Evolutionary conservation across 23 tunicate species (phyloP), one percentile per base, ranked within the genome.

Genomic region (Styela plicata): DNA sequence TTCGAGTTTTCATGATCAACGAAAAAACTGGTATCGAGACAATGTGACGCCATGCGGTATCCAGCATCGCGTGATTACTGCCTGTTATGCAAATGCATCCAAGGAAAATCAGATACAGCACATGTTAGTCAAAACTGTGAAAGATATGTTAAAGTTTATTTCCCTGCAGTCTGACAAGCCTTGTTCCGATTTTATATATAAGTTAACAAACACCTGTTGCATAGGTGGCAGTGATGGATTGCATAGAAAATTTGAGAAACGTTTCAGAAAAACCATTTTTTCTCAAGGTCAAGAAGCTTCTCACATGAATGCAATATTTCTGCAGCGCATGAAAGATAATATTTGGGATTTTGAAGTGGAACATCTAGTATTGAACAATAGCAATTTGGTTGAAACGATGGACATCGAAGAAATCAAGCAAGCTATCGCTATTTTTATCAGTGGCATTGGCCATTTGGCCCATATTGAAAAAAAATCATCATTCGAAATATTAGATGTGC

Each of bases 71-170:
- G 19, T 19, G 19, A 24, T 18, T 18, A 67, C 0, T 29, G 22
- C 22, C 23, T 5, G 13, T 5, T 7, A 1, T 18, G 20, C 64
- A 61, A 70, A 64, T 31, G 23, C 64, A 62, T 33, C 73, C 64
- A n/a, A n/a, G n/a, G n/a, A n/a, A n/a, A n/a, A n/a, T n/a, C n/a
- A n/a, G n/a, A n/a, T n/a, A n/a, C n/a, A n/a, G n/a, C n/a, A n/a
- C n/a, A n/a, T n/a, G 37, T 28, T 83, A 28, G 61, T 84, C 23
- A 84, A 84, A 27, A 75, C 87, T 24, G 73, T 84, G 24, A 64
- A 74, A 28, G 81, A 74, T 31, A 84, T 74, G 81, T 1, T 74
- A 13, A 74, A 63, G 29, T 44, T 31, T 18, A 13, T 74, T 24
- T 71, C 37, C 27, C 31, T 31, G 19, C 29, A 52, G 1, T 70